These are phyloP conservation scores for Rhodeus uyekii DNA, from an alignment of 2,797 vertebrate genomes.

Conservation along the genomic window DNA sequence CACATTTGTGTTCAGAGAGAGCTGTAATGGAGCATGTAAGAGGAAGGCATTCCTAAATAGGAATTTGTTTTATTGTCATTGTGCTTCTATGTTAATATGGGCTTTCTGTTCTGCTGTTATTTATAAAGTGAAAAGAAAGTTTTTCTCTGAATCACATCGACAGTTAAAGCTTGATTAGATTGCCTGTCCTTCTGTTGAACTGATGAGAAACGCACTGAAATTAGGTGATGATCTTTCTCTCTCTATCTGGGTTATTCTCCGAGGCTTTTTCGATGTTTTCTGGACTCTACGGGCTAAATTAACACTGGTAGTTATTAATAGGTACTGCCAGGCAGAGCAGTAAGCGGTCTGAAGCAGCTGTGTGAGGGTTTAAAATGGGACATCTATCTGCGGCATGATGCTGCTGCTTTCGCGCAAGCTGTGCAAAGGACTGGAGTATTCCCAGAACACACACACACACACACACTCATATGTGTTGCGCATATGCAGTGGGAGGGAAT, in stretches of 20 bases:
- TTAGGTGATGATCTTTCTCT: slow-evolving; percentile 10
- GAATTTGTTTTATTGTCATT: not conserved
- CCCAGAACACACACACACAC: slow-evolving; percentile 6
- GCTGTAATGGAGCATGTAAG: slow-evolving; percentile 3
- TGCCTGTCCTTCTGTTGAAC: not conserved
- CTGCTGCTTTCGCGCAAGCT: slow-evolving; percentile 15
- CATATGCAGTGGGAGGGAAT: not conserved
- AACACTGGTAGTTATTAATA: slow-evolving; percentile 54
- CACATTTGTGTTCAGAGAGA: not conserved
- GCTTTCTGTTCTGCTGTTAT: not conserved
- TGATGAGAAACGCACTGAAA: not conserved
- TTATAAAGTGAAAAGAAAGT: not conserved
- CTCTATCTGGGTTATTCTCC: slow-evolving; percentile 53
- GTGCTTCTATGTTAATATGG: not conserved
- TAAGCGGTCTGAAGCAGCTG: slow-evolving; percentile 43
- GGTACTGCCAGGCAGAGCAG: slow-evolving; percentile 38
- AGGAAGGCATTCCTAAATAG: not conserved
- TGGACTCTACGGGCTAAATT: slow-evolving; percentile 47
- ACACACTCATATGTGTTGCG: too few species aligned
- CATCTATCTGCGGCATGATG: slow-evolving; percentile 42
- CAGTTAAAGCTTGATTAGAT: not conserved
- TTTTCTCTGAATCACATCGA: not conserved
- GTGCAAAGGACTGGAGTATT: slow-evolving; percentile 23
- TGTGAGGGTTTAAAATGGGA: slow-evolving; percentile 43
- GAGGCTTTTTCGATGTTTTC: slow-evolving; percentile 45